phyloP scores from a whole-genome alignment of 2,888 invertebrate genomes.

The Rotaria socialis region DNA sequence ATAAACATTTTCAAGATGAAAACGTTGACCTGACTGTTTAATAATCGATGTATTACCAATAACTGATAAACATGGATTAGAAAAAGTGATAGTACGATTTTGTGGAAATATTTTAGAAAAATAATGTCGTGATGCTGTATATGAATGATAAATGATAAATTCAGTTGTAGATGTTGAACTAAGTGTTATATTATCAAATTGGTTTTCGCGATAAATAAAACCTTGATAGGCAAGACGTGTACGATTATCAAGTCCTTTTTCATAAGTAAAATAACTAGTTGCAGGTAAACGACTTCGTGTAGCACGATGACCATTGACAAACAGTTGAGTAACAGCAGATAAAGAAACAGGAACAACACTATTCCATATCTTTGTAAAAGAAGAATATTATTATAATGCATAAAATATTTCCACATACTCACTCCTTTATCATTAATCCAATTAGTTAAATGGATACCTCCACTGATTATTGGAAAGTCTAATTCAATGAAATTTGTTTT shows the following conservation, averaged over 20 bases:
- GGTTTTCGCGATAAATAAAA: slow-evolving; percentile 10
- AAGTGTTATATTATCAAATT: slow-evolving; percentile 32
- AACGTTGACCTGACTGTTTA: background rate
- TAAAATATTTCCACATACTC: no score
- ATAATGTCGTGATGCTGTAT: background rate
- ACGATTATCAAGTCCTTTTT: slow-evolving; percentile 4
- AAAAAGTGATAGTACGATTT: slow-evolving; percentile 20
- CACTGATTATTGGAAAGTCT: slow-evolving; percentile 12
- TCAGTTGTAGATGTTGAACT: background rate
- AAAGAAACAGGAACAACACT: background rate
- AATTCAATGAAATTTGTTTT: background rate
- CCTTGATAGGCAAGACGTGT: background rate
- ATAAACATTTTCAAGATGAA: slow-evolving; percentile 30
- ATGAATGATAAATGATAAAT: slow-evolving; percentile 26
- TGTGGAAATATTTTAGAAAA: background rate
- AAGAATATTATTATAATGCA: background rate
- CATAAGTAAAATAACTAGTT: background rate
- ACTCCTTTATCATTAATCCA: background rate
- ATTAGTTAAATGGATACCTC: background rate
- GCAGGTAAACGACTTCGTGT: slow-evolving; percentile 4
- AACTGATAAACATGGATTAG: background rate
- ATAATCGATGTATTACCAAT: background rate
- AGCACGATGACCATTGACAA: background rate
- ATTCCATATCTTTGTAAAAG: background rate
- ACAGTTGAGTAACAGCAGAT: background rate